Evolutionary conservation across 2,797 vertebrate genomes (phyloP).

Genomic region (Enteromius afrohamiltoni): DNA sequence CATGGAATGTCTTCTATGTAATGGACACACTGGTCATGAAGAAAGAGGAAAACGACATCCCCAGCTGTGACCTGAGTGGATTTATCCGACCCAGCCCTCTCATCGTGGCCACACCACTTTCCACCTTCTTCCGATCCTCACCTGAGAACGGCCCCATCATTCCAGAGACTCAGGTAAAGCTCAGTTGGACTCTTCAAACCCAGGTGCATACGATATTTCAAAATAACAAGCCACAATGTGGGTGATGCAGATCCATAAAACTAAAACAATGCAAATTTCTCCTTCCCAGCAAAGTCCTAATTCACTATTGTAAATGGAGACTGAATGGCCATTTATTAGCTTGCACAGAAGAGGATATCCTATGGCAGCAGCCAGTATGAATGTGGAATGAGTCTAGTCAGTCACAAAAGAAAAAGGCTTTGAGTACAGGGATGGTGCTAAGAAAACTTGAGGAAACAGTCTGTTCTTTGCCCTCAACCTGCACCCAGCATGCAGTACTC

Average conservation of each 20-base stretch:
- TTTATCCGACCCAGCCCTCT: slow-evolving; percentile 92
- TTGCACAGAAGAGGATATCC: slow-evolving; percentile 3
- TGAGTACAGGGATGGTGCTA: slow-evolving; percentile 13
- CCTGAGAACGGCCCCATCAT: slow-evolving; percentile 91
- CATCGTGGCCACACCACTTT: slow-evolving; percentile 91
- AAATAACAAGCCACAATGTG: background rate
- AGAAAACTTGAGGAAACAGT: slow-evolving; percentile 26
- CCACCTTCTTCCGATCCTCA: slow-evolving; percentile 89
- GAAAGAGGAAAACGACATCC: slow-evolving; percentile 98
- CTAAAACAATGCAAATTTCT: background rate
- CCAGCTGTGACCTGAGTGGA: slow-evolving; percentile 95
- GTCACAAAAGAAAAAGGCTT: slow-evolving; percentile 10
- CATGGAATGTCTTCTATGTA: slow-evolving; percentile 97
- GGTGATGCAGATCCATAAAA: slow-evolving; percentile 2
- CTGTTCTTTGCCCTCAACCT: slow-evolving; percentile 42
- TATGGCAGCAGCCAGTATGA: slow-evolving; percentile 4
- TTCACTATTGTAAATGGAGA: background rate
- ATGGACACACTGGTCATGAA: slow-evolving; percentile 98
- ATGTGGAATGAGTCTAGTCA: background rate
- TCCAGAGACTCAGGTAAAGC: slow-evolving; percentile 93
- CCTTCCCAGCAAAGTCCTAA: background rate
- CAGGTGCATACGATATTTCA: background rate
- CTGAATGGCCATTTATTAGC: background rate
- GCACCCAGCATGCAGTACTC: slow-evolving; percentile 22
- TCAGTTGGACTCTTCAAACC: background rate